phyloP scores from a whole-genome alignment of 2,797 vertebrate species.

The Varecia variegata region DNA sequence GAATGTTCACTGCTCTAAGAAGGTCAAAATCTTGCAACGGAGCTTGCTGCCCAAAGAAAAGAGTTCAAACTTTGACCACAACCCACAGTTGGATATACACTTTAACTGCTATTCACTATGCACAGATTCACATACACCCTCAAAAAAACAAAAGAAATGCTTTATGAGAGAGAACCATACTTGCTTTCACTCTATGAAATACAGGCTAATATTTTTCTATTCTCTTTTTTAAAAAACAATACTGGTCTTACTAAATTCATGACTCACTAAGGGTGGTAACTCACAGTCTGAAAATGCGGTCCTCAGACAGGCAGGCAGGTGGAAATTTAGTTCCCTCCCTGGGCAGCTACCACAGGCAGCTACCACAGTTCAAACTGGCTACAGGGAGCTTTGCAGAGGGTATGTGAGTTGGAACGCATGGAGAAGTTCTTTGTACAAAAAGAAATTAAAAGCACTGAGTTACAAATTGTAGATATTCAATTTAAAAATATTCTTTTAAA shows the following conservation, averaged over 20 bases:
- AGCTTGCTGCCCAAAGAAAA: background rate
- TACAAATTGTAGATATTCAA: background rate
- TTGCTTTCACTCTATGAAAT: background rate
- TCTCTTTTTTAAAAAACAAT: background rate
- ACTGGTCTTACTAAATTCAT: background rate
- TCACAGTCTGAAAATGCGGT: background rate
- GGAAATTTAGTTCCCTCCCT: background rate
- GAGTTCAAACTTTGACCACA: background rate
- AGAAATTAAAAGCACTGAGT: background rate
- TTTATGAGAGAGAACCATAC: background rate
- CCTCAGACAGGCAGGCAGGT: accelerated
- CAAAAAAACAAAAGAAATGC: background rate
- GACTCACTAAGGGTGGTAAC: background rate
- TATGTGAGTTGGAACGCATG: too few relatives aligned
- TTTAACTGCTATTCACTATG: background rate
- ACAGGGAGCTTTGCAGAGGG: background rate
- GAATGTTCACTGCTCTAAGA: background rate
- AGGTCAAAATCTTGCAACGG: background rate
- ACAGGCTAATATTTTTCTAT: background rate
- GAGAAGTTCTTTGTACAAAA: background rate
- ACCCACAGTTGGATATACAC: background rate
- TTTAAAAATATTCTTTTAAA: background rate
- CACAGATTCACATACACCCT: background rate
- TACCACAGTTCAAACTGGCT: background rate
- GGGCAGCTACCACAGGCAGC: background rate